Evolutionary conservation across 2,888 invertebrate species (phyloP).

Genomic region (Melangyna quadrimaculata): DNA sequence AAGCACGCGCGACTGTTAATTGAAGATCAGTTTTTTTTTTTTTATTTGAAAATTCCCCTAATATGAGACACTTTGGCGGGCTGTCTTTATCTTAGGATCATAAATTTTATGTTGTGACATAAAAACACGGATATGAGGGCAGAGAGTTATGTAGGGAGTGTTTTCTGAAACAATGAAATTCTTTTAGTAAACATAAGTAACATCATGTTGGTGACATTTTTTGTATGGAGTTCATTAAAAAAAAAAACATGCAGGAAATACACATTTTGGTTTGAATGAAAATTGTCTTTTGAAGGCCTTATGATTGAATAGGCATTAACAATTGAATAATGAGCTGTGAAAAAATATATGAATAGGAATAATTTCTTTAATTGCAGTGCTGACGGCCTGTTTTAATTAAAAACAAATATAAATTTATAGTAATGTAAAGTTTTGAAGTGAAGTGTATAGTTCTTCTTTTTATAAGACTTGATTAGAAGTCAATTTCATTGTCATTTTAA

Average conservation of each 20-base stretch:
- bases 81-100: slow-evolving; percentile 37
- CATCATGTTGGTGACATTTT: slow-evolving; percentile 35
- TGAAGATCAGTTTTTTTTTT: slow-evolving; percentile 49
- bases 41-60: slow-evolving; percentile 1
- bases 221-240: slow-evolving; percentile 4
- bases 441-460: too few species aligned
- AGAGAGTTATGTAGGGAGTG: background rate
- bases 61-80: slow-evolving; percentile 50
- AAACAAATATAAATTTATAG: slow-evolving; percentile 13
- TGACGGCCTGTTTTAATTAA: background rate
- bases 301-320: background rate
- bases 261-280: background rate
- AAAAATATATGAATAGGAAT: background rate
- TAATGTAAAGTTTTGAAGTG: background rate
- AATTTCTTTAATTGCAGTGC: background rate
- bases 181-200: slow-evolving; percentile 29
- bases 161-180: slow-evolving; percentile 43
- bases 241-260: background rate
- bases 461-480: too few species aligned
- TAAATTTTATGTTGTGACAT: slow-evolving; percentile 54
- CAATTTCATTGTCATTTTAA: too few species aligned
- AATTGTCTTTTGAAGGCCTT: background rate
- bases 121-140: slow-evolving; percentile 37
- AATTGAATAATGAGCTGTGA: background rate
- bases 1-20: slow-evolving; percentile 69